Base-by-base conservation (phyloP, 1,140 invertebrate species). In the Neodiprion lecontei region DNA sequence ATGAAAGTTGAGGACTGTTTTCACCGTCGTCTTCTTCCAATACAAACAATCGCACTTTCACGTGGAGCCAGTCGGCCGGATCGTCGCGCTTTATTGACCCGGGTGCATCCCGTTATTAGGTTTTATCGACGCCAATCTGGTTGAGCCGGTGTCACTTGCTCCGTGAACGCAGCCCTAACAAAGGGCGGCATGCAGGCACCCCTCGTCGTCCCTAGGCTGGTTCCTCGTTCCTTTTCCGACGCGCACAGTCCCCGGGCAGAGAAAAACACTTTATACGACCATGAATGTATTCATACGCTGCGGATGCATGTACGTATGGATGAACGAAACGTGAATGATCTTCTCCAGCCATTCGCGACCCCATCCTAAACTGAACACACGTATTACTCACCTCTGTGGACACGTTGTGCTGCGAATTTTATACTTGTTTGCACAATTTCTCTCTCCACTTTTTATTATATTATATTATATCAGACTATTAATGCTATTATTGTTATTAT, bases 391-490 rank as follows among this genome's bases (percentile, higher is more conserved):
- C 83, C 78, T 81, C 81, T 83, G 76, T 82, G 84, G 81, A 82
- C 84, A 86, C 86, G 88, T 88, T 88, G 86, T 88, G 76, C 78
- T 12, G n/a, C 53, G 77, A 75, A 87, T 88, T 88, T 88, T 85
- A 87, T 88, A 87, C 86, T 84, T 86, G 82, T 88, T 88, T 88
- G 87, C 85, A 87, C 87, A 87, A 88, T 87, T 86, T 79, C 80
- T 81, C 28, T 40, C 28, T 40, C 5, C 28, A 40, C 28, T 40
- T 40, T 40, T 40, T 40, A 40, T 40, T 40, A 40, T 40, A 40
- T 40, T 40, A 40, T 40, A 40, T 40, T 40, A 40, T 40, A 40
- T 40, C 28, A 40, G 1, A 5, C 28, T 40, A 2, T 40, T 40
- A 40, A 40, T 40, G 17, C 17, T 21, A 21, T 21, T 21, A 40